Base-by-base conservation (phyloP, 2,888 invertebrate genomes). In the Ormia ochracea region DNA sequence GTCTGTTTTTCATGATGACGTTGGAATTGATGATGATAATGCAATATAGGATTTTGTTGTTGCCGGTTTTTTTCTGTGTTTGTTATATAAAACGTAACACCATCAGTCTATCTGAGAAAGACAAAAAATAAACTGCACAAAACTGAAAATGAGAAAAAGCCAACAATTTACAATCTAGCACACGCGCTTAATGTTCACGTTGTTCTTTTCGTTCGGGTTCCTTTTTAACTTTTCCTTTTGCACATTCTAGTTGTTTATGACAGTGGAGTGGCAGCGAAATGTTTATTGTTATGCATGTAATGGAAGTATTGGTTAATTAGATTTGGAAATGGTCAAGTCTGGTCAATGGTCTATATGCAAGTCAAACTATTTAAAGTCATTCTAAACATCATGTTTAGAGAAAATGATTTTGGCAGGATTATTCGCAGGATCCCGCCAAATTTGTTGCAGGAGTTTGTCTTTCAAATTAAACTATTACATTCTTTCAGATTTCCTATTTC, bases 131-230 rank as follows among this genome's bases (percentile, higher is more conserved):
- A 61, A 61, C 41, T 41, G 9, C 26, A 52, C 14, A 56, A 38
- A 75, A 58, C 14, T 17, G 1, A 31, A 26, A 52, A 17, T 50
- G 3, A 38, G 48, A 56, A 66, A n/a, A 78, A 23, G n/a, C 12
- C 41, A 63, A 69, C 61, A 63, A 65, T 58, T 59, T 58, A 79
- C 79, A 72, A 75, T 80, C 76, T 76, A 80, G 80, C 66, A 80
- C 80, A 80, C 76, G 80, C 80, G 76, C 73, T 80, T 63, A 80
- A 68, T 52, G 80, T 72, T 66, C 58, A 41, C 48, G 43, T 69
- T 73, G 54, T 56, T 54, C 45, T 72, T 59, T 66, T 66, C 50
- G 68, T 79, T 79, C 50, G 54, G 26, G 54, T 56, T 56, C 31
- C 23, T 63, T 41, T 75, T 52, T 26, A n/a, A 52, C 61, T 56